A percentile compares a stretch with the other conserved stretches of the same genome.
phyloP scores from a whole-genome alignment of 2,113 vertebrate species.

The Indicator indicator region DNA sequence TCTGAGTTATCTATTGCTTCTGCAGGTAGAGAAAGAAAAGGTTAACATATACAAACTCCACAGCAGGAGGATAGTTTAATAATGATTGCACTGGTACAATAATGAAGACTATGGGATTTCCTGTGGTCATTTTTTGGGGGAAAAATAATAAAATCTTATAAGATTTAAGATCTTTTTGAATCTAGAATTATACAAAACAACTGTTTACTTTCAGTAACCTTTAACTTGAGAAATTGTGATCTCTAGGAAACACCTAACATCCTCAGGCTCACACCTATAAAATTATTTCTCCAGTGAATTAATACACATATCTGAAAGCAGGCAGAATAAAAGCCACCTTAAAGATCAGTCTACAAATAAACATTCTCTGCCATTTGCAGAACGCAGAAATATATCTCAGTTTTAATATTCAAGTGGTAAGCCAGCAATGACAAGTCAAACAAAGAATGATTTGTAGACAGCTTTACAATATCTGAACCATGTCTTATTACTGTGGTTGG shows the following conservation, averaged over 20 bases:
- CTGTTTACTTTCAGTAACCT: not conserved
- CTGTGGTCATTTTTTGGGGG: not conserved
- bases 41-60: constrained; percentile 19
- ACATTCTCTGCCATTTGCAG: not conserved
- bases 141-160: not conserved
- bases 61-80: not conserved
- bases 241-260: not conserved
- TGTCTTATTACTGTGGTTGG: not conserved
- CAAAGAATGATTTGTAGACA: not conserved
- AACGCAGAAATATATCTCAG: not conserved
- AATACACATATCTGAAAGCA: not conserved
- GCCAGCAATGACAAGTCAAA: not conserved
- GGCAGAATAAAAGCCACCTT: not conserved
- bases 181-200: not conserved
- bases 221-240: not conserved
- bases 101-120: not conserved
- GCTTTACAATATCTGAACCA: not conserved
- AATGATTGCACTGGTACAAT: not conserved
- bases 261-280: not conserved
- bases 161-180: not conserved
- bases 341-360: not conserved
- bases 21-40: constrained; percentile 34
- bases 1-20: constrained; percentile 36
- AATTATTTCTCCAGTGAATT: not conserved
- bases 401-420: not conserved